A percentile compares a stretch with the other conserved stretches of the same genome.
These are phyloP conservation scores for Aporrectodea caliginosa DNA, from an alignment of 1,140 invertebrate genomes.

Conservation along the genomic window DNA sequence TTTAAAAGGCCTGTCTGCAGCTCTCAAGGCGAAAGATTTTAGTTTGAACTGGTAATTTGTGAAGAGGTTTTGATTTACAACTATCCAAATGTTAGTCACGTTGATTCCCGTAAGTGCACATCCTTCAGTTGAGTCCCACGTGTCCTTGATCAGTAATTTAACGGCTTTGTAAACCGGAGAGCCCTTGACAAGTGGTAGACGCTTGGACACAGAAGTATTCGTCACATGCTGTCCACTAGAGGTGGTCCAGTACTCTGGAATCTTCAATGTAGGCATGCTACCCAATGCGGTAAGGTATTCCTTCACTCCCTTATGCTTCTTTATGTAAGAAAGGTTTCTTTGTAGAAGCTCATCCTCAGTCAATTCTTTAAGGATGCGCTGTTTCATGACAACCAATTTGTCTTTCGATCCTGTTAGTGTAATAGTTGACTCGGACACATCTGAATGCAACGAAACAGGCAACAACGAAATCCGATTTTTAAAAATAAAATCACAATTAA, in stretches of 20 bases:
- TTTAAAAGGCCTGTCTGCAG: not conserved
- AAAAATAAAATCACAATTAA: too few species aligned
- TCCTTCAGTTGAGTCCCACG: conserved; percentile 6
- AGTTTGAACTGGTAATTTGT: not conserved
- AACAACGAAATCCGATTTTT: too few species aligned
- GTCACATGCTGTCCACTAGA: not conserved
- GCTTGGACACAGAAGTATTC: not conserved
- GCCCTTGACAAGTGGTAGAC: not conserved
- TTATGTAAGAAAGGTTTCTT: not conserved
- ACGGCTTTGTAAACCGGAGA: not conserved
- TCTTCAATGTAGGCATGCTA: not conserved
- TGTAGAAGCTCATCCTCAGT: not conserved
- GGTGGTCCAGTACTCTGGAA: not conserved
- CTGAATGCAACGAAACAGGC: too few species aligned
- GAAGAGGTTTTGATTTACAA: conserved; percentile 14
- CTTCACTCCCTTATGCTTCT: not conserved
- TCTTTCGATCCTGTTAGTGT: not conserved
- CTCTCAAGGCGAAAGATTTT: not conserved
- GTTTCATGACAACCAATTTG: not conserved
- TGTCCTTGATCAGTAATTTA: not conserved
- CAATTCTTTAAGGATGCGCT: not conserved
- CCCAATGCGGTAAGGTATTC: not conserved
- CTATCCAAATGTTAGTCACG: not conserved
- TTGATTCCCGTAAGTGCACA: not conserved
- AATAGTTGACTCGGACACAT: not conserved